Evolutionary conservation across 2,888 invertebrate species (phyloP).

Genomic region (Drosophila quinaria): DNA sequence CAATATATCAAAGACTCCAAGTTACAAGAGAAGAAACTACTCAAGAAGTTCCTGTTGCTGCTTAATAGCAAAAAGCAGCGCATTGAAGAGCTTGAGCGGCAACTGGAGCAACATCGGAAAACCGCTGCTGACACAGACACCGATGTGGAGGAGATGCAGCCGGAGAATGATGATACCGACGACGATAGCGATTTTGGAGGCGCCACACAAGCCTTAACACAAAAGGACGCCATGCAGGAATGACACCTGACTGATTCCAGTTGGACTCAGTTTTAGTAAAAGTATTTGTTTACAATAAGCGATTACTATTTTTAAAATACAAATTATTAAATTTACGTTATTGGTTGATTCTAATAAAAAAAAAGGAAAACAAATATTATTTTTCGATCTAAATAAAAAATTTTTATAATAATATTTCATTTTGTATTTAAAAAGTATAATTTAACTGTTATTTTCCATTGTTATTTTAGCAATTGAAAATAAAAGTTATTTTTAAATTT

Average conservation of each 20-base stretch:
- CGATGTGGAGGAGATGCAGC: slow-evolving; percentile 20
- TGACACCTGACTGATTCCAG: not conserved
- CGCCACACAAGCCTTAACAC: slow-evolving; percentile 51
- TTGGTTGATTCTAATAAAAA: too few species aligned
- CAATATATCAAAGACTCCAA: slow-evolving; percentile 63
- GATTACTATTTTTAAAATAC: too few species aligned
- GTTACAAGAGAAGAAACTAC: slow-evolving; percentile 53
- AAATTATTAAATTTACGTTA: too few species aligned
- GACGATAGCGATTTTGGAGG: slow-evolving; percentile 34
- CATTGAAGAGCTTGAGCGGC: slow-evolving; percentile 69
- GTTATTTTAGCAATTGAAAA: too few species aligned
- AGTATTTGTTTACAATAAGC: not conserved
- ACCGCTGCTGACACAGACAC: slow-evolving; percentile 17
- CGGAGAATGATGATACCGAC: not conserved
- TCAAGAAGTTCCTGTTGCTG: slow-evolving; percentile 73
- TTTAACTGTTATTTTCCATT: too few species aligned
- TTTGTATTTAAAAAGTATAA: too few species aligned
- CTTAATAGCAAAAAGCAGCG: slow-evolving; percentile 79
- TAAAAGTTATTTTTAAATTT: too few species aligned
- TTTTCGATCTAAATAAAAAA: too few species aligned
- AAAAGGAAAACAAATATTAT: too few species aligned
- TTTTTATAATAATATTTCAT: too few species aligned
- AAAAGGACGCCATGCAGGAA: slow-evolving; percentile 7
- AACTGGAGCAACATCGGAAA: slow-evolving; percentile 25
- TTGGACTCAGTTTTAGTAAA: not conserved